Evolutionary conservation across 2,113 vertebrate species (phyloP).

Genomic region (Chloroceryle aenea): DNA sequence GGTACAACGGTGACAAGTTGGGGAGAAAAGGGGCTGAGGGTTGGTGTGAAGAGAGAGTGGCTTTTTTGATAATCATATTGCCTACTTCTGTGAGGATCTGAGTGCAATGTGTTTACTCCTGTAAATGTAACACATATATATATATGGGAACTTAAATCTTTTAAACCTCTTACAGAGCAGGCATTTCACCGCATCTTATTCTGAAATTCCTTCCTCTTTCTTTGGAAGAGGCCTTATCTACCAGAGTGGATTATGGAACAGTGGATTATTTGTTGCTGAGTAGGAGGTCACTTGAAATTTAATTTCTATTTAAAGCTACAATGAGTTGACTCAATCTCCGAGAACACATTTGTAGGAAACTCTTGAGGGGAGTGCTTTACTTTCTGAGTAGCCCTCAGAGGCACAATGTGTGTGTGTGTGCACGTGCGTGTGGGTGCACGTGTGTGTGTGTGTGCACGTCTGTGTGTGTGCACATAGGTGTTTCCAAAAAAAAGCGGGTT

Average conservation of each 20-base stretch:
- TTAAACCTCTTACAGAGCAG: not conserved
- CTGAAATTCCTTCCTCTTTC: not conserved
- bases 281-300: not conserved
- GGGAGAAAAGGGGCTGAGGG: not conserved
- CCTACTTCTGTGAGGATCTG: not conserved
- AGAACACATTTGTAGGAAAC: not conserved
- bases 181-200: not conserved
- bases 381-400: not conserved
- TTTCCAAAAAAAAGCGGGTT: not conserved
- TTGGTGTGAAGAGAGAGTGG: not conserved
- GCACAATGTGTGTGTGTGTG: rapidly evolving
- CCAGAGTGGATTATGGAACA: not conserved
- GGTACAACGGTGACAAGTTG: not conserved
- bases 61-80: not conserved
- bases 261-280: not conserved
- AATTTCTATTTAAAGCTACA: not conserved
- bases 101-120: not conserved
- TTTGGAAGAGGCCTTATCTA: not conserved
- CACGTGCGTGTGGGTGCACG: too few relatives aligned
- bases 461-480: too few relatives aligned
- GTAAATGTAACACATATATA: not conserved
- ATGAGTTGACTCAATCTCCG: not conserved
- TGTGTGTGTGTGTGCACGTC: too few relatives aligned
- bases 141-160: not conserved
- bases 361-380: not conserved